Evolutionary conservation across 2,113 vertebrate species (phyloP), one percentile per base, ranked within the genome.

Genomic region (Muntiacus reevesi): DNA sequence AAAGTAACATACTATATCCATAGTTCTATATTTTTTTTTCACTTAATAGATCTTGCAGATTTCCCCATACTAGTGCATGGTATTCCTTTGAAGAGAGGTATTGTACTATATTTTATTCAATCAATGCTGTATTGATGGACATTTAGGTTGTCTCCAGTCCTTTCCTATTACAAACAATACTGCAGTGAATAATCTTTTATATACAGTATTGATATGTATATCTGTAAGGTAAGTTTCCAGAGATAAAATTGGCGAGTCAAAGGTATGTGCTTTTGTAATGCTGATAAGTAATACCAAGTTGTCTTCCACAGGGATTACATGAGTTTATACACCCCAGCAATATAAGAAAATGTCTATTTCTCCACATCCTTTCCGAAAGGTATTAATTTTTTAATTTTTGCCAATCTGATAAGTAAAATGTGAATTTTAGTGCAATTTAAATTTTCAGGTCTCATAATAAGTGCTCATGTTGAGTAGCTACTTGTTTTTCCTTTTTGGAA

Each of bases 291-390:
- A 89, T 90, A 14, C 5, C 62, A 83, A 92, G 40, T 47, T 97
- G 33, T 43, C 57, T 87, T 83, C 57, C 6, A 10, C 5, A 59
- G 47, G 57, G 23, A 92, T 81, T 71, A 27, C 50, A 21, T 1
- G 40, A 47, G 57, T 59, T 90, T 90, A 81, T n/a, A 81, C 19
- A 79, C 25, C 25, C 57, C 60, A 93, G 87, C 47, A 89, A 94
- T 50, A 21, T 62, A 90, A 96, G 79, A 89, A 98, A 95, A 97
- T n/a, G 19, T 28, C 27, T 62, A 60, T 89, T 89, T 93, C 13
- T 27, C 28, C 40, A 47, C 4, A 76, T 28, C 27, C 57, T 94
- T 21, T 57, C 7, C 45, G 64, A 45, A 84, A 83, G 7, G 7
- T 82, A 79, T 84, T 90, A 93, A 89, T 17, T 50, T 93, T 57